Base-by-base conservation (phyloP, 2,888 invertebrate species). In the Melikaiella ostensackeni region DNA sequence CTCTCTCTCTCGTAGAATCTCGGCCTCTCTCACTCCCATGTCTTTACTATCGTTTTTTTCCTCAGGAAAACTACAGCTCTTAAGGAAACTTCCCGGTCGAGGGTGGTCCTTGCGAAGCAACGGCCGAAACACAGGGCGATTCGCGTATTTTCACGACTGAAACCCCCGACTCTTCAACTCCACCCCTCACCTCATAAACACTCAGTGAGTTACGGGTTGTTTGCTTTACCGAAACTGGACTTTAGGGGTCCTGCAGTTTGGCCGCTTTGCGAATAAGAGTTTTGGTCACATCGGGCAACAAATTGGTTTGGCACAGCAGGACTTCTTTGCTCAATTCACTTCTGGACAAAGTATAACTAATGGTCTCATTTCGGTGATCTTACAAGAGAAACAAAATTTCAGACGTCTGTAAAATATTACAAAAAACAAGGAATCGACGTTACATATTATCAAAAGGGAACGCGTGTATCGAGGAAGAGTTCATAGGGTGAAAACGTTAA, bases 201-300 rank as follows among this genome's bases (percentile, higher is more conserved):
- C 90, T 87, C 89, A 84, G 88, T 86, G 88, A 90, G 89, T 90
- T 90, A 90, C 89, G 89, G 88, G 85, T 89, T 90, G 89, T 90
- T 90, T 89, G 89, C 86, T 86, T 83, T 85, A 82, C 85, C 83
- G 83, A 86, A 88, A 88, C 86, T 86, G 81, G 86, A 84, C 86
- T 86, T 87, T 85, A 85, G 84, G 85, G 86, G 83, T 70, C 42
- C 46, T 46, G 46, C 42, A 66, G 66, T 66, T 55, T 9, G 16
- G 42, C 55, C 55, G 55, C 55, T 55, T 55, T 66, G 46, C 27
- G 46, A 70, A 70, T 70, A 70, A 30, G 30, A 55, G 50, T 70
- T 70, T 50, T 33, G 50, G 27, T 30, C 70, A 70, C 70, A 70
- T 70, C 70, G 30, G 13, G 50, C 50, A 55, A 70, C 70, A 21